Evolutionary conservation across 1,140 invertebrate species (phyloP).

Genomic region (Drosophila funebris): DNA sequence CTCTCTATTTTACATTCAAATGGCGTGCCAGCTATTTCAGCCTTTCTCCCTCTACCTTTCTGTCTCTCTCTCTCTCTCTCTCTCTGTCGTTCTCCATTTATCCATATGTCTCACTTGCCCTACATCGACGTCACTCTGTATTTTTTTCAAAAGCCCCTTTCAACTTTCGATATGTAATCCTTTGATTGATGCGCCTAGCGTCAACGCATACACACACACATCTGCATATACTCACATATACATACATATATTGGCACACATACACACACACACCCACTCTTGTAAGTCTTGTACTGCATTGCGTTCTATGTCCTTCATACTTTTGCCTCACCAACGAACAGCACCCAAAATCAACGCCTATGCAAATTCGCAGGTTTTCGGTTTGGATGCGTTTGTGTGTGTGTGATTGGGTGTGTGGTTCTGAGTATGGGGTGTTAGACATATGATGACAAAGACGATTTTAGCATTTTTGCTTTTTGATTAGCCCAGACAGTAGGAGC

Average conservation of each 20-base stretch:
- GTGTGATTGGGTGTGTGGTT: not conserved
- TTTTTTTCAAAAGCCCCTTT: conserved; percentile 64
- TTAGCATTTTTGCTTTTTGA: conserved; percentile 77
- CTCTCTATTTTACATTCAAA: conserved; percentile 73
- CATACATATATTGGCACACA: not conserved
- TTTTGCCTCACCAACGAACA: conserved; percentile 10
- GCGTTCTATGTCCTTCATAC: conserved; percentile 34
- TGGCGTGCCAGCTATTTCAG: conserved; percentile 38
- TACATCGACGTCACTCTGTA: not conserved
- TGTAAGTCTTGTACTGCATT: not conserved
- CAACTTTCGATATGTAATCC: conserved; percentile 79
- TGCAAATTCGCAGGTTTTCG: conserved; percentile 57
- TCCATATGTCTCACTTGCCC: not conserved
- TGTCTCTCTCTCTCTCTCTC: not conserved
- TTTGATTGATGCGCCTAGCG: conserved; percentile 73
- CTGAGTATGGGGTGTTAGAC: conserved; percentile 55
- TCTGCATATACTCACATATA: not conserved
- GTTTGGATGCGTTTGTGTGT: conserved; percentile 1
- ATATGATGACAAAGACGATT: conserved; percentile 81
- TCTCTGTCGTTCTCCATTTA: not conserved
- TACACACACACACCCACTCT: not conserved
- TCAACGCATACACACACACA: conserved; percentile 47
- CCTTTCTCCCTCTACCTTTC: not conserved
- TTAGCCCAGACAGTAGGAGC: conserved; percentile 46
- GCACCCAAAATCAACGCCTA: conserved; percentile 71